These are phyloP conservation scores for Coptodon bakossiorum DNA, from an alignment of 2,113 vertebrate species.

Conservation along the genomic window DNA sequence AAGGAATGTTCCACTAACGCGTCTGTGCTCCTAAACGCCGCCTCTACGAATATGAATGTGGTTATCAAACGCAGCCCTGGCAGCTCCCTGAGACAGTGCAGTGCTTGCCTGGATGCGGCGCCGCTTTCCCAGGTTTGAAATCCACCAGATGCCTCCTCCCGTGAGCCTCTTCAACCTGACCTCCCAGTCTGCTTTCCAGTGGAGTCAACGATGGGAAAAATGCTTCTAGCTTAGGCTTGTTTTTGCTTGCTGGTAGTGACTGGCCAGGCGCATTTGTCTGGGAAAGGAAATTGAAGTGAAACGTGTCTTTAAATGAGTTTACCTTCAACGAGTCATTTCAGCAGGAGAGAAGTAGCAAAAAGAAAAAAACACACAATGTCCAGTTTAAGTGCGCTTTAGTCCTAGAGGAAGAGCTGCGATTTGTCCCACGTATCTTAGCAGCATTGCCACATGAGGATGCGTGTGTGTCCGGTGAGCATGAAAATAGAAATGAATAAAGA, in stretches of 20 bases:
- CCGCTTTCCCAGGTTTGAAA: constrained; percentile 4
- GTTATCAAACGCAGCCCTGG: constrained; percentile 14
- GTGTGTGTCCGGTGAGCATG: neutral
- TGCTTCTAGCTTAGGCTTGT: neutral
- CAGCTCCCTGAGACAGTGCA: neutral
- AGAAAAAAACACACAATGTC: neutral
- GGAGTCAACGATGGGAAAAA: constrained; percentile 13
- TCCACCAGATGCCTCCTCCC: constrained; percentile 16
- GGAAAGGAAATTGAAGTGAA: neutral
- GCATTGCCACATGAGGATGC: neutral
- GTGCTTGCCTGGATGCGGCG: neutral
- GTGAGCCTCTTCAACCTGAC: neutral
- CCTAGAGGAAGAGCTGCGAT: neutral
- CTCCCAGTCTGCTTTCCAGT: constrained; percentile 8
- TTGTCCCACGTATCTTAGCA: neutral
- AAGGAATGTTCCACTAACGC: constrained; percentile 23
- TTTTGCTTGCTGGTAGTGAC: neutral
- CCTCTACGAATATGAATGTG: constrained; percentile 26
- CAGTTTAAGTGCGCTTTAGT: neutral
- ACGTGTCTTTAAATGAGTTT: neutral
- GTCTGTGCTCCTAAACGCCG: constrained; percentile 19
- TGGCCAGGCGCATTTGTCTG: neutral
- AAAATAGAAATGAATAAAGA: constrained; percentile 10
- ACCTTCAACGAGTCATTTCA: neutral
- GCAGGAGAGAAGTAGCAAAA: neutral